Percentiles rank a stretch among this genome's conserved stretches.
phyloP scores from a whole-genome alignment of 2,113 vertebrate genomes.

The Sebastes fasciatus region DNA sequence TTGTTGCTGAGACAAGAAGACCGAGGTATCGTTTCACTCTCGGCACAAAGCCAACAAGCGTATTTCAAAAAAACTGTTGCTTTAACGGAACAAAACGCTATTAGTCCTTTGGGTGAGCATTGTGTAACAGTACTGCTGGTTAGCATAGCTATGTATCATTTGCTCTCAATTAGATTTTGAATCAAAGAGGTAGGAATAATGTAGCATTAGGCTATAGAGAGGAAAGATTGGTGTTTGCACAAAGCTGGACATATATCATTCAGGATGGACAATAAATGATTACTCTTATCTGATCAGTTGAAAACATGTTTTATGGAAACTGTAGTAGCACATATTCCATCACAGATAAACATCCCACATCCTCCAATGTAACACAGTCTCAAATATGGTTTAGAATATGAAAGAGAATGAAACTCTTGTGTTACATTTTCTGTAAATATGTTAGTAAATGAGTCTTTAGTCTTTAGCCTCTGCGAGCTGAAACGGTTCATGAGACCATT shows the following conservation, averaged over 20 bases:
- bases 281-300: neutral
- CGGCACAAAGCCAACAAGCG: neutral
- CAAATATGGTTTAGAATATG: neutral
- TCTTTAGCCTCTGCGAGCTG: slow-evolving; percentile 17
- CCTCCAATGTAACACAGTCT: neutral
- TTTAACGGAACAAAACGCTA: neutral
- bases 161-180: neutral
- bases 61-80: neutral
- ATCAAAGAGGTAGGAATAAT: neutral
- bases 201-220: neutral
- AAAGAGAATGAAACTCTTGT: neutral
- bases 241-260: neutral
- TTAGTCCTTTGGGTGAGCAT: neutral
- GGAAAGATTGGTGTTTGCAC: neutral
- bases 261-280: neutral
- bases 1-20: too few relatives aligned
- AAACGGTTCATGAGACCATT: slow-evolving; percentile 51
- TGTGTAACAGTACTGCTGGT: neutral
- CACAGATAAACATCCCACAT: neutral
- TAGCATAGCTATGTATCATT: neutral
- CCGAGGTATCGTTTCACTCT: neutral
- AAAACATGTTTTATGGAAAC: neutral
- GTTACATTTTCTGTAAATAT: neutral
- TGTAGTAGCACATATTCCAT: neutral
- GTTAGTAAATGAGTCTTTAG: too few relatives aligned